Percentiles rank a stretch among this genome's conserved stretches.
These are phyloP conservation scores for Brachyptera putata DNA, from an alignment of 2,888 invertebrate genomes.

Conservation along the genomic window DNA sequence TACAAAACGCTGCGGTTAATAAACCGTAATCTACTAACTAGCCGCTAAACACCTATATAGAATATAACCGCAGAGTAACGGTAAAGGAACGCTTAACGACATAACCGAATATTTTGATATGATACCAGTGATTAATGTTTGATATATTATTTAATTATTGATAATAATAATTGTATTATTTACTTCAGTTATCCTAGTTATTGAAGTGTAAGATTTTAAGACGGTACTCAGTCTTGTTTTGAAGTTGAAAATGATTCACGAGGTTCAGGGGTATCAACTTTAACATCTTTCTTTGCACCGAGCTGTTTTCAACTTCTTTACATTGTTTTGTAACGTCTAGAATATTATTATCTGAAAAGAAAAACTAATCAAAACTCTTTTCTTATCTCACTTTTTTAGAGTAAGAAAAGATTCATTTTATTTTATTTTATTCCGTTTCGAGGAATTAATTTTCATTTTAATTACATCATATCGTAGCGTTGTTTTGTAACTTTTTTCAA, in stretches of 20 bases:
- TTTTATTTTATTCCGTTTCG: no score
- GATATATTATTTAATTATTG: not conserved
- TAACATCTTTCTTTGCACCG: conserved; percentile 21
- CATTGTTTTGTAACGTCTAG: no score
- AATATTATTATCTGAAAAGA: no score
- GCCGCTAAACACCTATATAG: not conserved
- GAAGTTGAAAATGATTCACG: not conserved
- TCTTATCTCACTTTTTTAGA: no score
- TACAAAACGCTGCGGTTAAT: not conserved
- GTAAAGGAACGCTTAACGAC: conserved; percentile 15
- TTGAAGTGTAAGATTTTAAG: not conserved
- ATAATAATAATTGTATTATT: conserved; percentile 9
- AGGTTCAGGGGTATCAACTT: conserved; percentile 22
- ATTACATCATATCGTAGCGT: no score
- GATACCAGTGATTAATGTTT: conserved; percentile 8
- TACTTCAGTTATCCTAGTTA: not conserved
- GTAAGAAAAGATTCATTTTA: no score
- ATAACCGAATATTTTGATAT: conserved; percentile 12
- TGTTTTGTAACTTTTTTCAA: no score
- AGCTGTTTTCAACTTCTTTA: no score
- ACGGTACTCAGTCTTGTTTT: not conserved
- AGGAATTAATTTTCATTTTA: no score
- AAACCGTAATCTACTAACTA: conserved; percentile 7
- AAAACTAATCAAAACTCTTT: no score
- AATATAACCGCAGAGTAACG: conserved; percentile 7